Evolutionary conservation across 2,113 vertebrate genomes (phyloP), one percentile per base, ranked within the genome.

Genomic region (Thalassarche chlororhynchos): DNA sequence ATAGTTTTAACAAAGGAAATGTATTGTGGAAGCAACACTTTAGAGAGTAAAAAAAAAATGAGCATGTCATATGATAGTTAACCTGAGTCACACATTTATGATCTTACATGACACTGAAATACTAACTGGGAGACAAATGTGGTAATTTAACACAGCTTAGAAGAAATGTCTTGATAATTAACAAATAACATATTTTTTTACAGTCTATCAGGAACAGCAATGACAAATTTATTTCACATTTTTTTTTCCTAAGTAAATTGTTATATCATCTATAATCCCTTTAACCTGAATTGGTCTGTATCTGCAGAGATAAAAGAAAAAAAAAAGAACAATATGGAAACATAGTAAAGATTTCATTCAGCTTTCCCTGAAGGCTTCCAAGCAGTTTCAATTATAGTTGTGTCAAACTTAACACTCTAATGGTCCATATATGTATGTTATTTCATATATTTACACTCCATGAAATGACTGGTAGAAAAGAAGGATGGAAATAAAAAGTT

Each of bases 91-190:
- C 26, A 83, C 20, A 65, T 76, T 66, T 96, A 85, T 70, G 80
- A 71, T 68, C 94, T 93, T 87, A 90, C 13, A 26, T 52, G 31
- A 66, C 58, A 92, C 12, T 28, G 46, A 83, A 95, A 91, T 85
- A 84, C 66, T 89, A 75, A 84, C 32, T 57, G 34, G 29, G 68
- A 91, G 28, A 79, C 11, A 96, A 94, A 78, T 47, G 14, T 51
- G 47, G 31, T 78, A 94, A 92, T 76, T 93, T 83, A 90, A 91
- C 78, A 71, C 62, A 58, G 28, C 31, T 93, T 75, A 76, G n/a
- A 97, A 83, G 44, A 94, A 96, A 71, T 76, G 19, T 64, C 68
- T 90, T 92, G n/a, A 91, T 89, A 93, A 96, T 96, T 93, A 96
- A 85, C 36, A 93, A 93, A 89, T 86, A 62, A 74, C 4, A 40